Conservation (phyloP, 2,888 invertebrate genomes). For the Neelides folsomi region DNA sequence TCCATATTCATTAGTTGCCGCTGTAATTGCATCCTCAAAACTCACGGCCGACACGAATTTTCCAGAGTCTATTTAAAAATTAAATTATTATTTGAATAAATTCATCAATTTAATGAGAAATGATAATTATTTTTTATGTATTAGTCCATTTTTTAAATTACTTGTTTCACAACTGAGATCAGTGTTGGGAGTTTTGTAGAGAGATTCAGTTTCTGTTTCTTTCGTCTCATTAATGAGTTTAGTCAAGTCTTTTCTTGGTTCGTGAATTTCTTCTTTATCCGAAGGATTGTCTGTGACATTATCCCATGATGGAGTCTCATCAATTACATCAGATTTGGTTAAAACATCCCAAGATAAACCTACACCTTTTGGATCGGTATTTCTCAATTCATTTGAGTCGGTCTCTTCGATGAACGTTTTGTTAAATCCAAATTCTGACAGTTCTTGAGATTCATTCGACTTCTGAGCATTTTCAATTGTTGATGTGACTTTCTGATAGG, state of each 20-base stretch:
- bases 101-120: no score
- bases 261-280: no score
- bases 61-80: neutral
- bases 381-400: neutral
- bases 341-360: neutral
- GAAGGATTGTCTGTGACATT: no score
- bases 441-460: neutral
- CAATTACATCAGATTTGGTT: neutral
- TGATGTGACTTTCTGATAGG: conserved; percentile 27
- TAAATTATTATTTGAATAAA: no score
- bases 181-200: no score
- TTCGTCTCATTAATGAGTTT: no score
- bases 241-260: no score
- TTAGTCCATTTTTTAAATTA: no score
- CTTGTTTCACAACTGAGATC: no score
- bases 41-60: neutral
- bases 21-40: conserved; percentile 24
- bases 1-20: conserved; percentile 22
- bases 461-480: neutral
- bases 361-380: neutral
- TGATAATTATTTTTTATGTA: no score
- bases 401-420: conserved; percentile 1
- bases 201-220: no score
- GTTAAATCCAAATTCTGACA: neutral
- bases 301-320: neutral